Evolutionary conservation across 2,888 invertebrate genomes (phyloP).

Genomic region (Rhagophthalmus giganteus): DNA sequence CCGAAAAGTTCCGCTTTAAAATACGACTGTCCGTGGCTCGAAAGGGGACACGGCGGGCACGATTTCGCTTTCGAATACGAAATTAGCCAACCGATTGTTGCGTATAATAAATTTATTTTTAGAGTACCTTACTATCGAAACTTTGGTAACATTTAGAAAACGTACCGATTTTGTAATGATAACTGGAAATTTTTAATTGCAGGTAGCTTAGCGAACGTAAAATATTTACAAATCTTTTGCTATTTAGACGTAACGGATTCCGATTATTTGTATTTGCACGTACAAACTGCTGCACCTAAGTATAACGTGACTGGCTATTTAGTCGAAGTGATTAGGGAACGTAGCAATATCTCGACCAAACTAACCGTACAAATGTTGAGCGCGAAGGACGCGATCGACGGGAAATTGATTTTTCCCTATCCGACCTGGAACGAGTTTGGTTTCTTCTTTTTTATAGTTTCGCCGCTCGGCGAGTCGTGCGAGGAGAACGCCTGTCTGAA

Average conservation of each 20-base stretch:
- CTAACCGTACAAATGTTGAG: conserved; percentile 15
- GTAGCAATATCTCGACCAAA: conserved; percentile 36
- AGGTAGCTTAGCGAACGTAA: conserved; percentile 1
- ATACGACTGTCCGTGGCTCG: conserved; percentile 19
- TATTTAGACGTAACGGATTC: conserved; percentile 48
- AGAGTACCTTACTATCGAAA: conserved; percentile 17
- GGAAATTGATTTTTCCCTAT: conserved; percentile 35
- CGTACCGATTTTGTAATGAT: too few relatives aligned
- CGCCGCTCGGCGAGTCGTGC: conserved; percentile 46
- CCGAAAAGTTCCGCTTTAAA: conserved; percentile 12
- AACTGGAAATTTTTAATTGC: too few relatives aligned
- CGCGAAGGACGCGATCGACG: conserved; percentile 20
- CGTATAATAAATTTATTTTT: conserved; percentile 18
- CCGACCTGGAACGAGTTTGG: conserved; percentile 44
- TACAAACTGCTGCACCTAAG: conserved; percentile 45
- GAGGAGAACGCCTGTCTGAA: conserved; percentile 45
- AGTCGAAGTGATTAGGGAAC: conserved; percentile 47
- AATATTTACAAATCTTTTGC: conserved; percentile 37
- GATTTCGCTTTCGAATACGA: conserved; percentile 23
- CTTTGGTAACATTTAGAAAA: conserved; percentile 23
- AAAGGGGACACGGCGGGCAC: conserved; percentile 11
- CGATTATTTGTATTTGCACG: conserved; percentile 40
- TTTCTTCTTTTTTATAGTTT: conserved; percentile 47
- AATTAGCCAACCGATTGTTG: conserved; percentile 1
- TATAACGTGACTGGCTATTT: conserved; percentile 48